Conservation (phyloP, 2,888 invertebrate species). For the Drosophila formosana region DNA sequence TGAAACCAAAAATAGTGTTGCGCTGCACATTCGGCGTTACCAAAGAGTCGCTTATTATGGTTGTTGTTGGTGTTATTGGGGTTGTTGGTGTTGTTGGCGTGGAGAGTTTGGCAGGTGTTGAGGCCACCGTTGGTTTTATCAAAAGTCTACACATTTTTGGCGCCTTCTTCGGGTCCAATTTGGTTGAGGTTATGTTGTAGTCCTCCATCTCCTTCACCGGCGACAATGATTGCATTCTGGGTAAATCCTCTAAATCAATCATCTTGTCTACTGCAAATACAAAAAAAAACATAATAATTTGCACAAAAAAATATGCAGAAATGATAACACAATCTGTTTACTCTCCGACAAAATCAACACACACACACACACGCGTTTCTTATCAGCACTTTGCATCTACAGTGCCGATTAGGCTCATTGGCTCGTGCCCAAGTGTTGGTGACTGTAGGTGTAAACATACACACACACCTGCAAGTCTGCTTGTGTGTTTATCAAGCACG, state of each 20-base stretch:
- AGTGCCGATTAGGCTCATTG: slow-evolving; percentile 1
- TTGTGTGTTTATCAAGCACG: slow-evolving; percentile 9
- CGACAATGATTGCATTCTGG: slow-evolving; percentile 83
- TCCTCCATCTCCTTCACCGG: slow-evolving; percentile 76
- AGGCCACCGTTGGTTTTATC: slow-evolving; percentile 64
- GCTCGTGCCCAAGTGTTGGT: neutral
- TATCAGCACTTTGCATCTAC: slow-evolving; percentile 9
- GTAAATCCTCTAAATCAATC: slow-evolving; percentile 83
- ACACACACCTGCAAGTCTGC: neutral
- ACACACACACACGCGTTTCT: neutral
- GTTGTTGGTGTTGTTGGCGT: slow-evolving; percentile 22
- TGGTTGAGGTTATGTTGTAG: slow-evolving; percentile 11
- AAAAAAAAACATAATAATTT: slow-evolving; percentile 8
- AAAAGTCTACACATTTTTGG: slow-evolving; percentile 36
- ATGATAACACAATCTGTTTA: slow-evolving; percentile 3
- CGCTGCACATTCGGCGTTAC: slow-evolving; percentile 28
- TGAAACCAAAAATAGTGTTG: slow-evolving; percentile 50
- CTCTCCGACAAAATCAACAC: slow-evolving; percentile 2
- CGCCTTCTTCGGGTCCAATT: slow-evolving; percentile 39
- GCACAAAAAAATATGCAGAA: slow-evolving; percentile 5
- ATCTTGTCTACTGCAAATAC: slow-evolving; percentile 60
- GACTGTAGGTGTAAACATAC: neutral
- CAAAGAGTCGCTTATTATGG: slow-evolving; percentile 11
- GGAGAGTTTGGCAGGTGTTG: slow-evolving; percentile 48
- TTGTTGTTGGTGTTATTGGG: slow-evolving; percentile 30